Evolutionary conservation across 2,113 vertebrate species (phyloP).

Genomic region (Megaleporinus macrocephalus): DNA sequence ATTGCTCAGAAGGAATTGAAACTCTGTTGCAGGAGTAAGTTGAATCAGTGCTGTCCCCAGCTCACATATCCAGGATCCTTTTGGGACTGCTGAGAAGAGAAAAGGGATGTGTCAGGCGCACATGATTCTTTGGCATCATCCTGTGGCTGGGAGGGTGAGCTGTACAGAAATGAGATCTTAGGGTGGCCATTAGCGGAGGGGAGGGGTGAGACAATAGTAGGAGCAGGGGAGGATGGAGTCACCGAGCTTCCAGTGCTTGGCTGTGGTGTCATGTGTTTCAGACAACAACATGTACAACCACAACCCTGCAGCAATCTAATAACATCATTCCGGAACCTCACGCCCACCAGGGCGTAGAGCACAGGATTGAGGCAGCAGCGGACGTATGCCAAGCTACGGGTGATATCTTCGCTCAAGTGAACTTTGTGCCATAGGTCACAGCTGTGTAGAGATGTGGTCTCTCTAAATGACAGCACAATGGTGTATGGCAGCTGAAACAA

Average conservation of each 20-base stretch:
- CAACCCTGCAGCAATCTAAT: constrained; percentile 67
- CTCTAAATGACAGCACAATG: constrained; percentile 78
- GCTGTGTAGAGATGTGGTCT: constrained; percentile 67
- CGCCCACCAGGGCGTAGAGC: constrained; percentile 88
- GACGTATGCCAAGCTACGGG: constrained; percentile 83
- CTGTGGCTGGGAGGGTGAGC: background rate
- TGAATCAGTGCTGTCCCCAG: background rate
- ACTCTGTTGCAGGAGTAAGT: background rate
- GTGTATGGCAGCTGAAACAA: constrained; percentile 90
- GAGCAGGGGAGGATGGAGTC: constrained; percentile 51
- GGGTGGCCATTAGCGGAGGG: background rate
- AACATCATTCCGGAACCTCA: constrained; percentile 88
- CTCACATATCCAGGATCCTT: background rate
- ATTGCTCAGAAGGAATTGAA: background rate
- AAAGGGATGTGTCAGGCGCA: background rate
- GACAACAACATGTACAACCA: constrained; percentile 58
- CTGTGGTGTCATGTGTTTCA: accelerated
- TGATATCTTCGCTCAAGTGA: constrained; percentile 81
- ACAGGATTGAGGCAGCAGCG: constrained; percentile 94
- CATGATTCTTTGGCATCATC: background rate
- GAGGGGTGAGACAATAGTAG: constrained; percentile 25
- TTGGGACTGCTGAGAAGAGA: background rate
- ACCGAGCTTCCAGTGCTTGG: constrained; percentile 42
- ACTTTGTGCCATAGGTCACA: constrained; percentile 74
- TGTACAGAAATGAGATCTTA: background rate